Evolutionary conservation across 2,113 vertebrate genomes (phyloP).

Genomic region (Rhabdomys dilectus): DNA sequence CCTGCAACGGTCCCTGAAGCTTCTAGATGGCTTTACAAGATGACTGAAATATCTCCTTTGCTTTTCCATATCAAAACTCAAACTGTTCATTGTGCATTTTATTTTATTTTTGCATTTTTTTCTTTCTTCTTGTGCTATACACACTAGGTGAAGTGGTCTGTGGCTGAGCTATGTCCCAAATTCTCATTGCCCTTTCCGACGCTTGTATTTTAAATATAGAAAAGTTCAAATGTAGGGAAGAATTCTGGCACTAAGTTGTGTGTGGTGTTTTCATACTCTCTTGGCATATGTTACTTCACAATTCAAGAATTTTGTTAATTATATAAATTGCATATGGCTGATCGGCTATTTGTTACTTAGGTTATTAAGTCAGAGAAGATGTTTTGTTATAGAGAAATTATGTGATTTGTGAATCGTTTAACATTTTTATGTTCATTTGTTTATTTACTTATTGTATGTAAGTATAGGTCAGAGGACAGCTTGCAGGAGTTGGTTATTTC

Average conservation of each 20-base stretch:
- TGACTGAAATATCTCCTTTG: not conserved
- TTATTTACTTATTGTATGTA: not conserved
- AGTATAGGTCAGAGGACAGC: not conserved
- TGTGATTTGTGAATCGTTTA: not conserved
- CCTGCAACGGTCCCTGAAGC: not conserved
- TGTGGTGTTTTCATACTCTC: slow-evolving; percentile 6
- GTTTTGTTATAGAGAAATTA: not conserved
- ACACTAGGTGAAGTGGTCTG: not conserved
- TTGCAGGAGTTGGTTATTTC: not conserved
- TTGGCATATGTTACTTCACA: not conserved
- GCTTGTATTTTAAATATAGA: slow-evolving; percentile 36
- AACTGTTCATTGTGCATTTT: not conserved
- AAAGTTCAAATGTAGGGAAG: slow-evolving; percentile 23
- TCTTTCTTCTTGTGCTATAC: not conserved
- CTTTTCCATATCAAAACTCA: not conserved
- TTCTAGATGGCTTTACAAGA: not conserved
- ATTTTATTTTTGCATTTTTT: not conserved
- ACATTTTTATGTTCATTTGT: not conserved
- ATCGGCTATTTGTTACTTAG: not conserved
- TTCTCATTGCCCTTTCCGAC: not conserved
- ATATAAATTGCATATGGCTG: not conserved
- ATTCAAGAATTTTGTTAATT: slow-evolving; percentile 49
- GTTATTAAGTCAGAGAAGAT: not conserved
- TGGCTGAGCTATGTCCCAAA: not conserved
- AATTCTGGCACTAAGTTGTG: not conserved